These are phyloP conservation scores for Stomatorhinus ivindoensis DNA, from an alignment of 2,113 vertebrate species.

Conservation along the genomic window DNA sequence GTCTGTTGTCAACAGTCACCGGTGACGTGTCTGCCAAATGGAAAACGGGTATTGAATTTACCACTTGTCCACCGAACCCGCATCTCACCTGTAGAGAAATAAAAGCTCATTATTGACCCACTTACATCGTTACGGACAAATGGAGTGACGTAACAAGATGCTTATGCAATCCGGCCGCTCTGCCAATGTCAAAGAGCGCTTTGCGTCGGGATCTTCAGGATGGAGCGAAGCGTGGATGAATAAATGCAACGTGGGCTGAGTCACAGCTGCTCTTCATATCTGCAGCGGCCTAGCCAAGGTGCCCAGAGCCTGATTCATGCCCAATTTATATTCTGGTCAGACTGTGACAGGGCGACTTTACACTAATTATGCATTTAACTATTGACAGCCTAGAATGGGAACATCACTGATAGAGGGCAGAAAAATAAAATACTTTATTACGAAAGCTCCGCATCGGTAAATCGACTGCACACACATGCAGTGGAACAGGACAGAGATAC, in stretches of 20 bases:
- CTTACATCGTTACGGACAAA: neutral
- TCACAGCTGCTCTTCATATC: neutral
- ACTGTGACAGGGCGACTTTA: neutral
- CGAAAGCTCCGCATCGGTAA: neutral
- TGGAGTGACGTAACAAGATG: neutral
- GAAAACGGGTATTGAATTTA: neutral
- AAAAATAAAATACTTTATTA: neutral
- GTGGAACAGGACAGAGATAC: neutral
- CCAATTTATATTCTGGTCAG: neutral
- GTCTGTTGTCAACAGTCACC: neutral
- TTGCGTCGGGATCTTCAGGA: neutral
- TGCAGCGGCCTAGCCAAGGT: neutral
- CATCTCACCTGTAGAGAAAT: neutral
- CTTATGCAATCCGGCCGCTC: neutral
- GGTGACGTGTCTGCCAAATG: neutral
- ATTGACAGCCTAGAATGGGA: neutral
- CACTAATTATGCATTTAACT: neutral
- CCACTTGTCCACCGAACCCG: neutral
- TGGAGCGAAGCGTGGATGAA: neutral
- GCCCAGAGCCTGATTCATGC: neutral
- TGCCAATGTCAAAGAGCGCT: neutral
- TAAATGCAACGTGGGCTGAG: neutral
- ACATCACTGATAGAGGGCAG: neutral
- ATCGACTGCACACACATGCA: neutral
- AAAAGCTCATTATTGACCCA: neutral